A percentile compares a stretch with the other conserved stretches of the same genome.
These are phyloP conservation scores for Cabera pusaria DNA, from an alignment of 2,888 invertebrate species.

Conservation along the genomic window DNA sequence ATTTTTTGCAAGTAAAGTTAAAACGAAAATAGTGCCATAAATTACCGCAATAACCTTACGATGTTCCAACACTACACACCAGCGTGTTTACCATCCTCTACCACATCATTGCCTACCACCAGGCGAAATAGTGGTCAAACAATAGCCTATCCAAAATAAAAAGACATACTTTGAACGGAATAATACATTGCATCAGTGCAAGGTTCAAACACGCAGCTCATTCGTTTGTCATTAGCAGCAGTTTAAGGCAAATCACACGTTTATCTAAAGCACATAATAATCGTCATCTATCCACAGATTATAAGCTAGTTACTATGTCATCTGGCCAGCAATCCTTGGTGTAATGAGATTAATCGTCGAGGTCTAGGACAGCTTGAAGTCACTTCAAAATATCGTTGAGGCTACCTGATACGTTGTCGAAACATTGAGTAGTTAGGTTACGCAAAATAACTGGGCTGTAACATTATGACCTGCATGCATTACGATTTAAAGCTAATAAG, in stretches of 20 bases:
- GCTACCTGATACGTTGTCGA: slow-evolving; percentile 45
- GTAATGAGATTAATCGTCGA: slow-evolving; percentile 36
- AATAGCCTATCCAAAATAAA: too few relatives aligned
- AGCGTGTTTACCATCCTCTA: too few relatives aligned
- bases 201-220: slow-evolving; percentile 7
- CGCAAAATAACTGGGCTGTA: slow-evolving; percentile 53
- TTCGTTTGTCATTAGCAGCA: slow-evolving; percentile 17
- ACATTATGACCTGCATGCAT: slow-evolving; percentile 41
- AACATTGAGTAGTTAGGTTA: slow-evolving; percentile 31
- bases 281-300: too few relatives aligned
- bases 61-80: too few relatives aligned
- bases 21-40: too few relatives aligned
- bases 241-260: slow-evolving; percentile 20
- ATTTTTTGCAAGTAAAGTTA: too few relatives aligned
- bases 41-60: too few relatives aligned
- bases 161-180: slow-evolving; percentile 2
- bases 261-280: slow-evolving; percentile 21
- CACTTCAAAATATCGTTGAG: slow-evolving; percentile 38
- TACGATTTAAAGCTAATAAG: slow-evolving; percentile 20
- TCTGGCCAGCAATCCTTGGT: slow-evolving; percentile 10
- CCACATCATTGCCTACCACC: too few relatives aligned
- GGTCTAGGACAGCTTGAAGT: slow-evolving; percentile 49
- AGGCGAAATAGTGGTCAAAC: too few relatives aligned
- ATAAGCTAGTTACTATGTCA: too few relatives aligned
- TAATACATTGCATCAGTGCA: slow-evolving; percentile 8